phyloP scores from a whole-genome alignment of 92 coral and sea anemone genomes.

The Parazoanthus darwini region DNA sequence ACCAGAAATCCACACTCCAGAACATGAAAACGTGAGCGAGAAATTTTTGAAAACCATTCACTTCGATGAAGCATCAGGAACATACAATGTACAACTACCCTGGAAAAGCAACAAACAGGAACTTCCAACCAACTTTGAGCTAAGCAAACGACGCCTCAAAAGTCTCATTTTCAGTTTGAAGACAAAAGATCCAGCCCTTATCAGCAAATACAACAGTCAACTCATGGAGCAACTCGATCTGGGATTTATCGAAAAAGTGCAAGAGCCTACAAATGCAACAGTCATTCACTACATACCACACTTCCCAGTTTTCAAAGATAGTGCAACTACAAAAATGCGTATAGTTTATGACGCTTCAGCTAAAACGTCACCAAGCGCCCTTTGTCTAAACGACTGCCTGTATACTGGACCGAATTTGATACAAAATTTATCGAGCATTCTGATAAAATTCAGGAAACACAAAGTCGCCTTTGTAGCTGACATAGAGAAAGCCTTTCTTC shows the following conservation, averaged over 20 bases:
- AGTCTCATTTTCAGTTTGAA: constrained; percentile 40
- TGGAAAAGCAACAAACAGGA: constrained; percentile 23
- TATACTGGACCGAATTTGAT: constrained; percentile 57
- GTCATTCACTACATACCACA: constrained; percentile 41
- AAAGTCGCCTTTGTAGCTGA: constrained; percentile 9
- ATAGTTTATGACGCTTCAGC: constrained; percentile 40
- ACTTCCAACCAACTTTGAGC: constrained; percentile 21
- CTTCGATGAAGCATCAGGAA: constrained; percentile 15
- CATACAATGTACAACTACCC: constrained; percentile 10
- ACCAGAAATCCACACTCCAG: constrained; percentile 4
- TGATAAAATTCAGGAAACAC: constrained; percentile 49
- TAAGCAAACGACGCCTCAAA: constrained; percentile 3
- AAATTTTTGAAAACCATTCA: constrained; percentile 7
- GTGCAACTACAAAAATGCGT: constrained; percentile 56
- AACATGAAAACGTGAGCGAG: not conserved
- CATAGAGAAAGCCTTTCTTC: not conserved
- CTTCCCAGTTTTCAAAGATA: constrained; percentile 46
- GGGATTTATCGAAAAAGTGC: constrained; percentile 57
- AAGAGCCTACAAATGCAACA: constrained; percentile 44
- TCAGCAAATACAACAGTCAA: constrained; percentile 47
- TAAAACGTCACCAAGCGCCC: constrained; percentile 26
- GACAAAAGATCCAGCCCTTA: constrained; percentile 25
- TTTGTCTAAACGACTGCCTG: constrained; percentile 57
- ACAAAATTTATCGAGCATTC: constrained; percentile 34
- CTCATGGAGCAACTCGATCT: constrained; percentile 50